Evolutionary conservation across 2,797 vertebrate species (phyloP), one percentile per base, ranked within the genome.

Genomic region (Clamator glandarius): DNA sequence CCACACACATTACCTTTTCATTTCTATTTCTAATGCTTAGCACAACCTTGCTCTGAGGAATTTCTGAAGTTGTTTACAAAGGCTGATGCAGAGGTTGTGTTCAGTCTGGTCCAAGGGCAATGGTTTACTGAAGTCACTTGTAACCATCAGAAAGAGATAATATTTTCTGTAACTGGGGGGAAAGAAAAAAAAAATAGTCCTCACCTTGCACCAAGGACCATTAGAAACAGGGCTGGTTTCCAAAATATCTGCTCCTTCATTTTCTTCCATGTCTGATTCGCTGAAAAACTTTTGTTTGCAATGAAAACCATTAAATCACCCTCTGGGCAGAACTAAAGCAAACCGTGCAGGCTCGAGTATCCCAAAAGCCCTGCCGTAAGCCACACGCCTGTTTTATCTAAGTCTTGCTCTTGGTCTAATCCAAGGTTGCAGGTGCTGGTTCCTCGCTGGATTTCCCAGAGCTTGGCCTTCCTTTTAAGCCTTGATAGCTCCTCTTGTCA

Each of bases 191-290:
- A 58, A 28, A n/a, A 29, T 77, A 74, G 42, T 72, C 84, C 97
- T 97, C 95, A 97, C 97, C 97, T 97, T 95, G 90, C 55, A 91
- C 93, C 96, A 95, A 82, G 96, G 96, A 89, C 96, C 97, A 57
- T 97, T 97, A 92, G 42, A 93, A 67, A 95, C 44, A 58, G 70
- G 68, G 61, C 83, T 85, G 81, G 72, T 91, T 93, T 89, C 91
- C 62, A 93, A 79, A 95, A 84, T 68, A 96, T 82, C 87, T 64
- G 64, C 54, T 83, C 75, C 92, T 95, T 95, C 95, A 36, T 94
- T 91, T 87, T 93, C 95, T 88, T 95, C 96, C 96, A 97, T 97
- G 76, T 83, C 91, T 89, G 75, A 88, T 85, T 89, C 72, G 81
- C 55, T 93, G 74, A 82, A 88, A 94, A 90, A 67, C 42, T 87